Evolutionary conservation across 2,888 invertebrate species (phyloP), one percentile per base, ranked within the genome.

Genomic region (Cephus sareptanus): DNA sequence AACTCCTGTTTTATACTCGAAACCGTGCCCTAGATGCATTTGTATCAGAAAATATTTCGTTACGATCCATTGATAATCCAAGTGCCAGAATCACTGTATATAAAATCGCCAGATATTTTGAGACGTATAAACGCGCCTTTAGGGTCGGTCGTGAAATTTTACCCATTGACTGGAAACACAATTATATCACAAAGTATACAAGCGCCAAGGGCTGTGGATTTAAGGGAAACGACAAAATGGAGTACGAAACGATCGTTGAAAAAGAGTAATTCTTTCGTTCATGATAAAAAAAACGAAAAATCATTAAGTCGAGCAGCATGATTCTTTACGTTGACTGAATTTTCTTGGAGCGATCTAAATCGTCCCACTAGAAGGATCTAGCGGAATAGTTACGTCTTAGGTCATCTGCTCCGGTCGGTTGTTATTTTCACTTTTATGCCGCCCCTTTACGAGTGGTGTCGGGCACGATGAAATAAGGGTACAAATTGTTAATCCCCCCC

Each of bases 371-470:
- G 56, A 23, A 9, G 56, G 56, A 56, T 56, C 56, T 23, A 56
- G 56, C 23, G 56, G 23, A 56, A 56, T 77, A 76, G 70, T 56
- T 69, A 76, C 77, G 76, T 73, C 31, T 34, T 35, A 73, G 77
- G 79, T 82, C 80, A 81, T 82, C 77, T 77, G 74, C 80, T 80
- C 73, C 76, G 69, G 74, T 35, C 74, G 77, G 77, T 76, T 80
- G 77, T 80, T 81, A 80, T 78, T 81, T 81, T 79, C 79, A 77
- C 79, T 81, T 81, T 82, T 79, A 82, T 77, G 80, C 78, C 73
- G 68, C 74, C 70, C 79, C 76, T 79, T 83, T 78, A 81, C 77
- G 82, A 79, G 78, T 73, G 74, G 71, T 76, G 79, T 70, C 69
- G 37, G 77, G 75, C 77, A 81, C 77, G 81, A 83, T 80, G 76